Base-by-base conservation (phyloP, 2,113 vertebrate genomes). In the Hiodon tergisus region DNA sequence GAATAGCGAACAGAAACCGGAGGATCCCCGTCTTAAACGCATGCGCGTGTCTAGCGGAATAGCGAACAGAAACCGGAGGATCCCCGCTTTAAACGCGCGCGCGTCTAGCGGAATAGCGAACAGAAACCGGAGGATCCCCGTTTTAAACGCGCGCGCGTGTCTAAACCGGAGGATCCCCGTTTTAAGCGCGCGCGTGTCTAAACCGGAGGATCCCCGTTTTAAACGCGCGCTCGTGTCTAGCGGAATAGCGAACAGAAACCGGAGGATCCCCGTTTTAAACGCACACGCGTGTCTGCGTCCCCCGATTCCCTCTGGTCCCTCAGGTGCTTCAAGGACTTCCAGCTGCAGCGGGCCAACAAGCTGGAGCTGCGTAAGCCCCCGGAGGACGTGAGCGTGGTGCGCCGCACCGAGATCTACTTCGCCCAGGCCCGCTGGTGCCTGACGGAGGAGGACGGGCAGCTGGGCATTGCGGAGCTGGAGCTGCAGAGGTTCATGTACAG, bases 301-400 rank as follows among this genome's bases (percentile, higher is more conserved):
- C 3, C 17, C 17, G 11, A 47, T 48, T 6, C 5, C 11, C 1
- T 50, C 5, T 13, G 31, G 31, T 2, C n/a, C 57, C 65, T 52
- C 77, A 99, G 97, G 79, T 99, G 97, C 87, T 98, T 99, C 80
- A 98, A 98, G 80, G 97, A 99, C 85, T 99, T 98, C 85, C 95
- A 99, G 78, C 90, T 99, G 66, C 97, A 99, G 76, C 86, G 95
- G 50, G 94, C 96, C 66, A 98, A 98, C 89, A 98, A 98, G 83
- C 92, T 98, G 90, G 97, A 98, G 85, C 89, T 98, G 72, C 91
- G 95, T 10, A 99, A 99, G 81, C 96, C 95, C 62, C 95, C 90
- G 0, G 97, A 98, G 84, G 97, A 99, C 0, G 93, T 98, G 67
- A 95, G 97, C 0, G 97, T 99, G 81, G 97, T 87, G 0, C 93